phyloP scores from a whole-genome alignment of 2,113 vertebrate species.

The Oenanthe melanoleuca region DNA sequence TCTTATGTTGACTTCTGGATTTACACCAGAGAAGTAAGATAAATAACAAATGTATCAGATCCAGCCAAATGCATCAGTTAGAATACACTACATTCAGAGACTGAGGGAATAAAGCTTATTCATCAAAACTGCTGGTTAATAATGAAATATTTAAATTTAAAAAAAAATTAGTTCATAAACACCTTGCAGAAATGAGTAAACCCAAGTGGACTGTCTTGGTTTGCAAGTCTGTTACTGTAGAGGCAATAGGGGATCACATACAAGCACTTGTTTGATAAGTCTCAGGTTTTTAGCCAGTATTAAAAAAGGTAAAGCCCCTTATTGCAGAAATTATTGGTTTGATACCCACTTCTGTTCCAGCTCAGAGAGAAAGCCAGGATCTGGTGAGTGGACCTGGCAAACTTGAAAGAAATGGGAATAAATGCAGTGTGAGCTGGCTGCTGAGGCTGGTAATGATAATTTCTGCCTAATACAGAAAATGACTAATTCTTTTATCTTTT shows the following conservation, averaged over 20 bases:
- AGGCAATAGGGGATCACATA: fast-evolving
- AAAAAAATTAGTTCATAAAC: background rate
- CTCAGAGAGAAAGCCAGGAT: background rate
- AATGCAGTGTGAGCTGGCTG: background rate
- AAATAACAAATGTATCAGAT: background rate
- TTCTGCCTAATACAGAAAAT: background rate
- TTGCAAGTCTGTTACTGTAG: background rate
- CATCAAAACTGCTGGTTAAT: background rate
- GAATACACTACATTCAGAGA: background rate
- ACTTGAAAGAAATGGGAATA: background rate
- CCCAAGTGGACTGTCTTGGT: background rate
- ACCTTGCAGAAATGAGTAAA: background rate
- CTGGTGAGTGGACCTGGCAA: background rate
- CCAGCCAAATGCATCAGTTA: background rate
- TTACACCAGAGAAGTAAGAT: background rate
- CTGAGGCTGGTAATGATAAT: background rate
- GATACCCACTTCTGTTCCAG: background rate
- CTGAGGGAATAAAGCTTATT: background rate
- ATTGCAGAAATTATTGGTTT: background rate
- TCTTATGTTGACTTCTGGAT: background rate
- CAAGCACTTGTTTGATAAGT: background rate
- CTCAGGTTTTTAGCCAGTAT: background rate
- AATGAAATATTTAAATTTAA: background rate
- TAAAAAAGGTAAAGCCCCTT: background rate
- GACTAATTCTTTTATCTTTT: background rate